Conservation (phyloP, 2,797 vertebrate genomes). For the Eulemur albifrons region DNA sequence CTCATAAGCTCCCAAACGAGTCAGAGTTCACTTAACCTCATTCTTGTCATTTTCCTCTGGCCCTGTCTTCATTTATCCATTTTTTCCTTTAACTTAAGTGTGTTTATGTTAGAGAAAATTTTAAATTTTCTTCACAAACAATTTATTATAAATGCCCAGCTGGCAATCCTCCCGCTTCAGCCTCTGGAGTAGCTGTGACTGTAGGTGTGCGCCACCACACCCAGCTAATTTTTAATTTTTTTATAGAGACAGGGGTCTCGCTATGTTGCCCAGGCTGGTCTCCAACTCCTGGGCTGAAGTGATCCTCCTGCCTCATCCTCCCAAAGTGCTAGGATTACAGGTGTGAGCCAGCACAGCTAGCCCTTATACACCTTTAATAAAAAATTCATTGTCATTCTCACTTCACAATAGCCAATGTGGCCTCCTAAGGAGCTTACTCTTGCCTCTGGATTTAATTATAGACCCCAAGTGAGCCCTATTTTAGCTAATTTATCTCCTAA, state of each 20-base stretch:
- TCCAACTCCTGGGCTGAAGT: not conserved
- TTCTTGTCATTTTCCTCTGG: not conserved
- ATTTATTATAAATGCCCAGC: slow-evolving; percentile 10
- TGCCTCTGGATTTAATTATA: slow-evolving; percentile 57
- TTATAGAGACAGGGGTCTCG: not conserved
- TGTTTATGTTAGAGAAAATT: slow-evolving; percentile 41
- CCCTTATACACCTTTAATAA: not conserved
- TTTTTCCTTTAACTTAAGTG: slow-evolving; percentile 16
- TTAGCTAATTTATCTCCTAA: slow-evolving; percentile 31
- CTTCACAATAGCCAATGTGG: not conserved
- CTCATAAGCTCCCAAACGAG: not conserved
- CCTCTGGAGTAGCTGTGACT: not conserved
- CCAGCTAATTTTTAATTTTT: not conserved
- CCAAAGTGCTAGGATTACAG: too few relatives aligned
- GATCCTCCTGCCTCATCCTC: too few relatives aligned
- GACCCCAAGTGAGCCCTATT: not conserved
- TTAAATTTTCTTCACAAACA: slow-evolving; percentile 25
- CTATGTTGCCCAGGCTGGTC: not conserved
- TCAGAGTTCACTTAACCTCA: not conserved
- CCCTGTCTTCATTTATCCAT: slow-evolving; percentile 31
- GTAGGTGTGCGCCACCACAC: not conserved
- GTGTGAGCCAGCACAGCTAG: not conserved
- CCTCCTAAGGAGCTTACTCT: not conserved
- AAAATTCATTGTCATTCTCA: not conserved
- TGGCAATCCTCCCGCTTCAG: not conserved